Percentiles rank a stretch among this genome's conserved stretches.
phyloP scores from a whole-genome alignment of 2,888 invertebrate species.

The Aproaerema taeniolella region DNA sequence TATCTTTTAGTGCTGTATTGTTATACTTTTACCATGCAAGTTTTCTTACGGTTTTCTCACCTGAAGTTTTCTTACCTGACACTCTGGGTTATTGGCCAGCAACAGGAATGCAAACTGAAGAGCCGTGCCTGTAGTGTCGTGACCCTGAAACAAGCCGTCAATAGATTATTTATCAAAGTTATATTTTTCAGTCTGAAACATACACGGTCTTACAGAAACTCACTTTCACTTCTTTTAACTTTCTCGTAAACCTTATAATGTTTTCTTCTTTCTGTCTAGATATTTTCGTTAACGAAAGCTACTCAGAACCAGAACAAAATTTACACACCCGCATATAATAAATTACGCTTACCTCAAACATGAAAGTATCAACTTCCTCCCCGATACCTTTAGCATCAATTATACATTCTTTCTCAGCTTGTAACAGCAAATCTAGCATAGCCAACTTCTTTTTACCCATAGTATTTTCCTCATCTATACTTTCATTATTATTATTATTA shows the following conservation, averaged over 20 bases:
- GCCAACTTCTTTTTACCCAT: slow-evolving; percentile 52
- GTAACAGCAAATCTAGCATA: slow-evolving; percentile 50
- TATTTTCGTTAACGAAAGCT: too few relatives aligned
- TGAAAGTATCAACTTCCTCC: slow-evolving; percentile 81
- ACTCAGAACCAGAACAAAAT: too few relatives aligned
- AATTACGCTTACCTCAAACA: slow-evolving; percentile 80
- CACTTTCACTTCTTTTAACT: too few relatives aligned
- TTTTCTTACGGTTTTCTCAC: too few relatives aligned
- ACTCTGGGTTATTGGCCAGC: slow-evolving; percentile 63
- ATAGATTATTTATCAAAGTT: too few relatives aligned
- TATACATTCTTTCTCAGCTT: slow-evolving; percentile 57
- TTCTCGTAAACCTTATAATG: too few relatives aligned
- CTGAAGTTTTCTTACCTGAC: slow-evolving; percentile 46
- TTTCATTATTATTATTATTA: slow-evolving; percentile 11
- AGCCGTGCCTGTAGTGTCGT: slow-evolving; percentile 79
- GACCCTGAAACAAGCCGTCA: slow-evolving; percentile 79
- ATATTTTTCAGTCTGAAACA: too few relatives aligned
- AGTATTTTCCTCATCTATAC: slow-evolving; percentile 24
- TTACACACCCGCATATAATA: too few relatives aligned
- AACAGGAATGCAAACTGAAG: slow-evolving; percentile 67
- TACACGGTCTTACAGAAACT: too few relatives aligned
- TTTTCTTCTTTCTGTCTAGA: too few relatives aligned
- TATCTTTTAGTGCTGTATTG: too few relatives aligned
- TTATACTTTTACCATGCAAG: too few relatives aligned
- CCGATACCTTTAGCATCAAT: slow-evolving; percentile 72